These are phyloP conservation scores for Thecocarcelia acutangulata DNA, from an alignment of 2,888 invertebrate species.

Conservation along the genomic window DNA sequence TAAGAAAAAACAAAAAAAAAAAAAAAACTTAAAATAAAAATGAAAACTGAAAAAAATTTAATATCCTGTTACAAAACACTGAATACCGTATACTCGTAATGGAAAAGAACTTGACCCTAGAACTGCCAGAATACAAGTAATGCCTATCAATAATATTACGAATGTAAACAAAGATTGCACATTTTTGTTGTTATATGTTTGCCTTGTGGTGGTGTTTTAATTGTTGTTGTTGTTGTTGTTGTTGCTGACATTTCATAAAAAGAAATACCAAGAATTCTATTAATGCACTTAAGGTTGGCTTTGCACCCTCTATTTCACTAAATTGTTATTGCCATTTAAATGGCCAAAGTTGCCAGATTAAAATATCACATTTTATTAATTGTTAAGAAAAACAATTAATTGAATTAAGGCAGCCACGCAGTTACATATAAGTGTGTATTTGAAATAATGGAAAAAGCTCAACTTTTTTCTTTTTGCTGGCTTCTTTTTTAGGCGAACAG, in stretches of 20 bases:
- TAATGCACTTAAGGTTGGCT: constrained; percentile 44
- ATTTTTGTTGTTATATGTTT: not conserved
- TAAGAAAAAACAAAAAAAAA: constrained; percentile 5
- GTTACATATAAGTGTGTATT: no score
- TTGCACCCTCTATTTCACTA: not conserved
- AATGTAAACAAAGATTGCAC: not conserved
- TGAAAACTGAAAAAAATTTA: constrained; percentile 4
- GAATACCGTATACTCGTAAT: constrained; percentile 31
- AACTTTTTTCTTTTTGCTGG: no score
- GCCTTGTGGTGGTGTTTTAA: no score
- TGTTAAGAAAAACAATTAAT: no score
- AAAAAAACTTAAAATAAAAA: not conserved
- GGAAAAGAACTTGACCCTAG: constrained; percentile 65
- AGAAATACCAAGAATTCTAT: constrained; percentile 39
- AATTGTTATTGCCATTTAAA: no score
- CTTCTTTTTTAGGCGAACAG: no score
- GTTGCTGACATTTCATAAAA: constrained; percentile 36
- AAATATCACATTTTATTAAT: no score
- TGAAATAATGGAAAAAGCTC: no score
- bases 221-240: not conserved
- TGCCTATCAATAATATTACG: constrained; percentile 47
- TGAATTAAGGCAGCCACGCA: no score
- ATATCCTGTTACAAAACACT: constrained; percentile 64
- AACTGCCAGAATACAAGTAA: constrained; percentile 12
- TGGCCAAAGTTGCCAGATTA: no score